These are phyloP conservation scores for Digitonthophagus gazella DNA, from an alignment of 2,888 invertebrate species.

Conservation along the genomic window DNA sequence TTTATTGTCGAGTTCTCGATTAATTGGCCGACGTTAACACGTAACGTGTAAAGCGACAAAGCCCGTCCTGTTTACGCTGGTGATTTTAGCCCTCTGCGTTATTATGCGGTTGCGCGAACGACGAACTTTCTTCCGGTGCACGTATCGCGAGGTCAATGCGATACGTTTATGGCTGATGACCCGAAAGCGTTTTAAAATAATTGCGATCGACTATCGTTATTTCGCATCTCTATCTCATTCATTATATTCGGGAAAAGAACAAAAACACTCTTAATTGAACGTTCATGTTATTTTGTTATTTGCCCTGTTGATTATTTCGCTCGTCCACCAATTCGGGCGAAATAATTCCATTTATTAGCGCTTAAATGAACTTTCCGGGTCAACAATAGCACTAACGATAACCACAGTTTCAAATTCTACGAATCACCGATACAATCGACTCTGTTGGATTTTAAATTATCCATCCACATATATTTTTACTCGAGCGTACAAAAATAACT, in stretches of 20 bases:
- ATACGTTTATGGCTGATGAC: background rate
- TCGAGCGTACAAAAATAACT: too few relatives aligned
- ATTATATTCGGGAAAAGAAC: too few relatives aligned
- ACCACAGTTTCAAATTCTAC: background rate
- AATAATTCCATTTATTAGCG: background rate
- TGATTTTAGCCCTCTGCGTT: background rate
- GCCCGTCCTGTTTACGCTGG: background rate
- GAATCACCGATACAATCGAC: background rate
- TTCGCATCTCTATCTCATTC: too few relatives aligned
- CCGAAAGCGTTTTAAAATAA: too few relatives aligned
- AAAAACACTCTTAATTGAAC: background rate
- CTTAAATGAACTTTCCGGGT: background rate
- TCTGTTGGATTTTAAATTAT: background rate
- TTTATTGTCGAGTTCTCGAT: background rate
- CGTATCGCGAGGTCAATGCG: background rate
- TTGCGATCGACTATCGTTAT: too few relatives aligned
- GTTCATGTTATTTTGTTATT: background rate
- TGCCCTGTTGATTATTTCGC: background rate
- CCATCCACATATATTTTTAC: background rate
- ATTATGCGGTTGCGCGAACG: background rate
- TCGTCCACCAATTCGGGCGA: background rate
- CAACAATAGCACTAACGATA: background rate
- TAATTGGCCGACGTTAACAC: background rate
- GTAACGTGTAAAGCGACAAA: background rate
- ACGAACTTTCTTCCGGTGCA: background rate